Evolutionary conservation across 2,797 vertebrate species (phyloP), one percentile per base, ranked within the genome.

Genomic region (Serranus cabrilla): DNA sequence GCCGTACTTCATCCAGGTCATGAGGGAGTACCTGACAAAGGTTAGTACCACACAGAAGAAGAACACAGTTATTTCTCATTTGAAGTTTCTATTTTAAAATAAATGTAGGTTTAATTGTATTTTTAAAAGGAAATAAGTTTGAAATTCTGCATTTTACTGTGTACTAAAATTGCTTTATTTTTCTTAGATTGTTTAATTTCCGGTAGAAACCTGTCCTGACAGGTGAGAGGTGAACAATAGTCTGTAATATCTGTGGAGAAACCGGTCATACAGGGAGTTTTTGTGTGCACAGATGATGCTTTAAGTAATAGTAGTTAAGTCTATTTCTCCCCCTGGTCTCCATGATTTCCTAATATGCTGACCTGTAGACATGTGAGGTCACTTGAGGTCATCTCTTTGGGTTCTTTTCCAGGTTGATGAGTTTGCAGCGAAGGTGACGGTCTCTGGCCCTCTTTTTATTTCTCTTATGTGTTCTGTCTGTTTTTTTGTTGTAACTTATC

Each of bases 1-100:
- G 97, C 96, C 97, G 45, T 98, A 96, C 90, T 97, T 98, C 93
- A 96, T 97, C 92, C 97, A 97, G 92, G 96, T 97, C 88, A 97
- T 96, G 96, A 96, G 96, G 85, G 97, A 97, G 78, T 97, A 96
- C 86, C 95, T 98, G 86, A 91, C 93, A 80, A 98, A 97, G 96
- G 96, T 97, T 73, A 91, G 96, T 91, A 37, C 56, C 45, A 23
- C 16, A 0, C 25, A 25, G 1, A 40, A 63, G 14, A 55, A 40
- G 52, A 23, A 7, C 0, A 20, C 11, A 13, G 25, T 54, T 12
- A 40, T 57, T 77, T 27, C 18, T 21, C 1, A n/a, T 39, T 69
- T 14, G 11, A 1, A 37, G 21, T 40, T 57, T 21, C 2, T 21
- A 13, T 2, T 52, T 54, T 39, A 18, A 56, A 0, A 0, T n/a